These are phyloP conservation scores for Iguana delicatissima DNA, from an alignment of 2,797 vertebrate species.

Conservation along the genomic window DNA sequence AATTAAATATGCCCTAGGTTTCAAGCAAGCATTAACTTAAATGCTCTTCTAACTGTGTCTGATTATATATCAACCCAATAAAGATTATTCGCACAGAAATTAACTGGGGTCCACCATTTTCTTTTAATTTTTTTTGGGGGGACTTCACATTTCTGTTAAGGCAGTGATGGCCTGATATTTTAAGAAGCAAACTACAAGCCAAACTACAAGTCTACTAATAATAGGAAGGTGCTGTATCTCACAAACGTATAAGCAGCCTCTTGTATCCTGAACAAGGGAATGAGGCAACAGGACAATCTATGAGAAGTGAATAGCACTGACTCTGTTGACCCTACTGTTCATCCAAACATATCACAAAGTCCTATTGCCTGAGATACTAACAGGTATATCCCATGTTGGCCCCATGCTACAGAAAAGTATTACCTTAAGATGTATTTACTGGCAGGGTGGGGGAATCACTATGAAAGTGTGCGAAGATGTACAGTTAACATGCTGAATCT, in stretches of 20 bases:
- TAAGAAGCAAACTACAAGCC: background rate
- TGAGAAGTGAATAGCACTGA: too few relatives aligned
- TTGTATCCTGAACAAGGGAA: background rate
- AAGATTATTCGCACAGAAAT: background rate
- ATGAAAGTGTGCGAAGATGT: background rate
- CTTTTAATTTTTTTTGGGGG: too few relatives aligned
- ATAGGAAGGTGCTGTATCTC: background rate
- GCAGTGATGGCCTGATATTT: background rate
- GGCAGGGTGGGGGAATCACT: background rate
- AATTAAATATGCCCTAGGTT: background rate
- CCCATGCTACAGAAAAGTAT: background rate
- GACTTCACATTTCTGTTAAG: background rate
- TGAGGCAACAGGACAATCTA: too few relatives aligned
- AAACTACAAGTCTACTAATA: background rate
- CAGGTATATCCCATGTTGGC: fast-evolving
- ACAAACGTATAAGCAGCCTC: too few relatives aligned
- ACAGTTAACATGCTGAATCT: background rate
- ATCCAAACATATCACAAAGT: background rate
- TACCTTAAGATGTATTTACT: background rate
- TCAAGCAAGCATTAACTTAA: background rate
- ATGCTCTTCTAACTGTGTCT: background rate
- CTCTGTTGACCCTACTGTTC: background rate
- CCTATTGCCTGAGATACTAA: background rate
- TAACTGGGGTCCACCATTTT: too few relatives aligned
- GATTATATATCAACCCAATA: background rate